Conservation (phyloP, 2,113 vertebrate genomes). For the Recurvirostra avosetta region DNA sequence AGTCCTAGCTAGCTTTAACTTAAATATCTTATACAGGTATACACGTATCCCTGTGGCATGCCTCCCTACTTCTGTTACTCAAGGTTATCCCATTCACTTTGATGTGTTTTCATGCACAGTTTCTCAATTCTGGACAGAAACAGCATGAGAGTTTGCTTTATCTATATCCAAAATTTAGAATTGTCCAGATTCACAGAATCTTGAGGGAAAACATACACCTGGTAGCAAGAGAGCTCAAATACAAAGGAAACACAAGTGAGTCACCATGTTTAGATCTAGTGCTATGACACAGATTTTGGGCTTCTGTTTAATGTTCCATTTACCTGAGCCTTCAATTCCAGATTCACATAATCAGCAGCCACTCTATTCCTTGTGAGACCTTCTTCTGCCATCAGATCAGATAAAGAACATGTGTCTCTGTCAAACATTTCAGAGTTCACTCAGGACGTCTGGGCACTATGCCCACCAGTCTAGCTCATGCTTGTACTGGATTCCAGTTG, state of each 20-base stretch:
- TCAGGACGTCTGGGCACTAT: not conserved
- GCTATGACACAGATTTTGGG: rapidly evolving
- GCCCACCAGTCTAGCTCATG: not conserved
- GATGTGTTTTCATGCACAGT: not conserved
- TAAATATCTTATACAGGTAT: not conserved
- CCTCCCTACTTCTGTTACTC: not conserved
- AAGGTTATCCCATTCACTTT: not conserved
- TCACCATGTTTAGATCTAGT: not conserved
- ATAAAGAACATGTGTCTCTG: not conserved
- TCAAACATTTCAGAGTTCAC: not conserved
- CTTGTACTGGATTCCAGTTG: not conserved
- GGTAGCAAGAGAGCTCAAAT: not conserved
- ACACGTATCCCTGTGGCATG: too few species aligned
- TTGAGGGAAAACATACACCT: not conserved
- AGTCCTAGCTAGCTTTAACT: not conserved
- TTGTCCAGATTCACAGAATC: not conserved
- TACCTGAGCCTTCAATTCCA: not conserved
- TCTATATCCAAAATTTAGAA: not conserved
- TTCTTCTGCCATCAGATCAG: not conserved
- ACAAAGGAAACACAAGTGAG: not conserved
- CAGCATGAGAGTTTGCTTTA: not conserved
- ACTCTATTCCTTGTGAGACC: not conserved
- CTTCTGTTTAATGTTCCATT: not conserved
- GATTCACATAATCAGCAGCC: not conserved
- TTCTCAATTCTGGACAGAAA: not conserved